Conservation (phyloP, 2,113 vertebrate species). For the Crocuta crocuta region DNA sequence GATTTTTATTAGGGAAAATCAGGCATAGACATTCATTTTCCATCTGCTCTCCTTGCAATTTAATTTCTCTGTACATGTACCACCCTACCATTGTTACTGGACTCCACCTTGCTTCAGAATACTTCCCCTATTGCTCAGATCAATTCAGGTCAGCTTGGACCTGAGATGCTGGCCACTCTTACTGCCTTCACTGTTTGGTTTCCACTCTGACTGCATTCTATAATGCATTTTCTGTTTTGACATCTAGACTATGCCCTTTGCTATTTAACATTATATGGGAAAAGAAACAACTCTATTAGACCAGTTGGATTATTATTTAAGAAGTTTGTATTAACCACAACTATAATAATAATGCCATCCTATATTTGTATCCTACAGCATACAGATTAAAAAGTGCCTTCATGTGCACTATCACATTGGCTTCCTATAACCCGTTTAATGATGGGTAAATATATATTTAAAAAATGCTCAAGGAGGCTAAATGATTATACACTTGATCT, state of each 20-base stretch:
- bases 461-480: background rate
- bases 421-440: background rate
- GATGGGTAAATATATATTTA: background rate
- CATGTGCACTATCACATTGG: no score
- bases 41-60: background rate
- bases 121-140: background rate
- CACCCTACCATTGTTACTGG: background rate
- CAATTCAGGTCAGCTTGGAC: background rate
- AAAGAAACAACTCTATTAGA: background rate
- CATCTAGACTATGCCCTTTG: background rate
- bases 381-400: background rate
- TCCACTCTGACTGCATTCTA: background rate
- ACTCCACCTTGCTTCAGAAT: background rate
- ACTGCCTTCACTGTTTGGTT: background rate
- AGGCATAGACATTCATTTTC: background rate
- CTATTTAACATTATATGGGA: background rate
- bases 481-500: background rate
- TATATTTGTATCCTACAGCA: background rate
- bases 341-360: background rate
- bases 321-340: background rate
- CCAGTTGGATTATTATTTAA: background rate
- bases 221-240: background rate
- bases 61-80: background rate
- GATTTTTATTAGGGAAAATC: background rate
- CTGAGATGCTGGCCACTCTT: background rate